Conservation (phyloP, 2,888 invertebrate species). For the Lochmaea capreae region DNA sequence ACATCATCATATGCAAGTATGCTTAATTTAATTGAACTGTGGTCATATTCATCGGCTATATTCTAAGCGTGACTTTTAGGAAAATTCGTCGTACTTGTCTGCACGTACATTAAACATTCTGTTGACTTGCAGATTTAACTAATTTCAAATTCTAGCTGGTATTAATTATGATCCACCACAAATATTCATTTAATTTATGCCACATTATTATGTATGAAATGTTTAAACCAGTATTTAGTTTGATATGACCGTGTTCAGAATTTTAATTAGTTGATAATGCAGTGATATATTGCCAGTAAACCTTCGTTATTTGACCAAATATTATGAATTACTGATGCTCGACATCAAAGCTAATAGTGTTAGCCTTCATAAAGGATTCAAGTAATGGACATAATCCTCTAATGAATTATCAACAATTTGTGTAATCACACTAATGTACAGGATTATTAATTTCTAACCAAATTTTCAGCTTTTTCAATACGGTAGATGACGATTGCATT, state of each 20-base stretch:
- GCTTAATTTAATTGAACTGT: too few relatives aligned
- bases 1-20: too few relatives aligned
- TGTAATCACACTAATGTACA: too few relatives aligned
- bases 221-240: constrained; percentile 19
- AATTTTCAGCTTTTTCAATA: too few relatives aligned
- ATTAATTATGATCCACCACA: constrained; percentile 12
- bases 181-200: constrained; percentile 16
- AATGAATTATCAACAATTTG: too few relatives aligned
- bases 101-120: neutral
- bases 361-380: too few relatives aligned
- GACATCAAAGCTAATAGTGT: too few relatives aligned
- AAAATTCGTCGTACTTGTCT: neutral
- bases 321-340: neutral
- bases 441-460: too few relatives aligned
- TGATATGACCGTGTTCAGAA: constrained; percentile 18
- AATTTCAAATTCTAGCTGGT: neutral
- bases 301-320: neutral
- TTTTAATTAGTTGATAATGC: constrained; percentile 4
- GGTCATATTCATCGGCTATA: too few relatives aligned
- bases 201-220: constrained; percentile 17
- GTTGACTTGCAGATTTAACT: neutral
- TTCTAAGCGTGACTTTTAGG: neutral
- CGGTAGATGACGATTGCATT: too few relatives aligned
- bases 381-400: too few relatives aligned
- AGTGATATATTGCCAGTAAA: neutral